Evolutionary conservation across 2,113 vertebrate species (phyloP), one percentile per base, ranked within the genome.

Genomic region (Hippocampus barbouri): DNA sequence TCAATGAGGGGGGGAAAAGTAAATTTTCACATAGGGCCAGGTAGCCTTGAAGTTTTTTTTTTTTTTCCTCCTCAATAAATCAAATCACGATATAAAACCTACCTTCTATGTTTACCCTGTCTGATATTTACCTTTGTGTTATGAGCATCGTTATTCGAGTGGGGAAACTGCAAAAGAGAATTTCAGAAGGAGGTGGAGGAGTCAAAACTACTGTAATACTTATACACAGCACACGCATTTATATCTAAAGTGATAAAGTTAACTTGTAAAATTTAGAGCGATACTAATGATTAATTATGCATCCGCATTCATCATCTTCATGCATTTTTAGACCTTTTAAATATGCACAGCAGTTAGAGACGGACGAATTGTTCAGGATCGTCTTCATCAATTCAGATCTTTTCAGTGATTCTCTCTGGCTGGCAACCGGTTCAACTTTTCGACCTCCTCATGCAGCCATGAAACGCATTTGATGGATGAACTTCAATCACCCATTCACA

Each of bases 401-500:
- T 25, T 57, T 15, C 27, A 1, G 23, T 27, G 7, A 23, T 59
- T 27, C 23, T 59, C 25, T 59, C 30, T 34, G 56, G 56, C 56
- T 59, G 56, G 23, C 25, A 25, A 59, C 21, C 25, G 25, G 56
- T 59, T 59, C 8, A 78, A 75, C 73, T 66, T 84, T 70, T 57
- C 66, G 45, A 67, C 61, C 23, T 80, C 51, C 43, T 73, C 53
- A 21, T 49, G 45, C 69, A 72, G 30, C 47, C 66, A 45, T 7
- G 65, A 62, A 47, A 49, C 1, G 23, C 77, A 69, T 76, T 64
- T 53, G 66, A 83, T 80, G 79, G 83, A 86, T 80, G 75, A 79
- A 77, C 76, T 81, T 83, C 83, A 86, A 72, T 83, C 79, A 67
- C 30, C 71, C 61, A 65, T 70, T 71, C 43, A 68, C 53, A 70